Evolutionary conservation across 2,797 vertebrate species (phyloP).

Genomic region (Muraenolepis orangiensis): DNA sequence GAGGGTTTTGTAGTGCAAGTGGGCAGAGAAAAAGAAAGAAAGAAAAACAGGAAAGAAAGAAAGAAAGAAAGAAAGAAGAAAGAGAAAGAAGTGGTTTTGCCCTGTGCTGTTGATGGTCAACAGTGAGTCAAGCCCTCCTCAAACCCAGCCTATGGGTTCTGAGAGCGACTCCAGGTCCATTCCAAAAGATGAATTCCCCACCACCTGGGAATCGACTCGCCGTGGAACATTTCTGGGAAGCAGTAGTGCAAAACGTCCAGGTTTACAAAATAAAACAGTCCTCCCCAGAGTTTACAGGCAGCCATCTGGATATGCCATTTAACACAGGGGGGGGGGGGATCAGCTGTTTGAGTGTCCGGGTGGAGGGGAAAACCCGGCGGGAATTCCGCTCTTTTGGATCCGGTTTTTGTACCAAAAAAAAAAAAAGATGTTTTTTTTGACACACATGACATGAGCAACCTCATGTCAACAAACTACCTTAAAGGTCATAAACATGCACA

Average conservation of each 20-base stretch:
- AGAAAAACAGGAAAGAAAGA: background rate
- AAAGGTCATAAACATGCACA: background rate
- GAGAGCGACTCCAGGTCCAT: background rate
- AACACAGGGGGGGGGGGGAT: background rate
- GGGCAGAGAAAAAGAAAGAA: background rate
- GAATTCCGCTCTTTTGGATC: background rate
- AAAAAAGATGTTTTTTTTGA: too few relatives aligned
- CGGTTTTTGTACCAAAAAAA: too few relatives aligned
- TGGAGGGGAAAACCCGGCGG: background rate
- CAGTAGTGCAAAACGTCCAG: background rate
- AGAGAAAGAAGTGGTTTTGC: background rate
- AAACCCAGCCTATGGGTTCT: background rate
- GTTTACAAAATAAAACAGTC: background rate
- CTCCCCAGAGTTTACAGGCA: background rate
- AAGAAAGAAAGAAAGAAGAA: background rate
- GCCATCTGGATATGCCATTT: background rate
- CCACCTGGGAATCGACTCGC: background rate
- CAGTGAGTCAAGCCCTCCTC: background rate
- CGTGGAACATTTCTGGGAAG: background rate
- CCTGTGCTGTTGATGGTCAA: background rate
- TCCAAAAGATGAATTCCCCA: background rate
- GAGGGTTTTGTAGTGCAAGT: background rate
- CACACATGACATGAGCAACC: background rate
- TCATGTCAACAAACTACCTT: background rate
- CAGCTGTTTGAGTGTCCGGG: background rate